Evolutionary conservation across 2,797 vertebrate genomes (phyloP), one percentile per base, ranked within the genome.

Genomic region (Enteromius thamalakanensis): DNA sequence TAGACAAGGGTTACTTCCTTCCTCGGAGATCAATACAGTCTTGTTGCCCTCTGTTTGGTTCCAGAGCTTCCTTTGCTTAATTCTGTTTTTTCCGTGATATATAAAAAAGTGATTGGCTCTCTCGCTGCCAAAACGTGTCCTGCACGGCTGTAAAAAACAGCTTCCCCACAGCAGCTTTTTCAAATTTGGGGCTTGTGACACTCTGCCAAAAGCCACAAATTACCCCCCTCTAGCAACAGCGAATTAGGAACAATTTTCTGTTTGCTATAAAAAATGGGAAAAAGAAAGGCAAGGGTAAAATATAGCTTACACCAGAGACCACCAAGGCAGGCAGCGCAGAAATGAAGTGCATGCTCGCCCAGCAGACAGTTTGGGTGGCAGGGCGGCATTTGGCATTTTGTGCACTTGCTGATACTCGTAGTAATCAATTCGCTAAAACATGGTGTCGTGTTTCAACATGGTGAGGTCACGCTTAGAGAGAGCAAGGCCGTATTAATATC

Each of bases 211-310:
- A 95, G 93, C 94, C 94, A 87, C 94, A 95, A 95, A 95, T 94
- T 94, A 95, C 94, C 94, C 93, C 94, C 94, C 94, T 95, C 94
- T 92, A 94, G 93, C 93, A 94, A 93, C 93, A 94, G 94, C 91
- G 93, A 95, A 95, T 95, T 95, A 95, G 94, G 94, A 95, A 95
- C 94, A 94, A 95, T 95, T 95, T 95, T 95, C 93, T 93, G 93
- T 94, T 93, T 92, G 93, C 94, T 94, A 94, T 94, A 92, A 94
- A 94, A 94, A 93, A 92, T 87, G 84, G 87, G 81, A 90, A 88
- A 85, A 91, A 90, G 91, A 92, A 93, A 92, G 92, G 91, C 86
- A 87, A 92, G 90, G 91, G 93, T 92, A 94, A 94, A 94, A 94
- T 94, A 94, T 92, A 94, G 93, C 93, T 94, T 94, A 91, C 93